Evolutionary conservation across 2,888 invertebrate species (phyloP).

Genomic region (Polia nebulosa): DNA sequence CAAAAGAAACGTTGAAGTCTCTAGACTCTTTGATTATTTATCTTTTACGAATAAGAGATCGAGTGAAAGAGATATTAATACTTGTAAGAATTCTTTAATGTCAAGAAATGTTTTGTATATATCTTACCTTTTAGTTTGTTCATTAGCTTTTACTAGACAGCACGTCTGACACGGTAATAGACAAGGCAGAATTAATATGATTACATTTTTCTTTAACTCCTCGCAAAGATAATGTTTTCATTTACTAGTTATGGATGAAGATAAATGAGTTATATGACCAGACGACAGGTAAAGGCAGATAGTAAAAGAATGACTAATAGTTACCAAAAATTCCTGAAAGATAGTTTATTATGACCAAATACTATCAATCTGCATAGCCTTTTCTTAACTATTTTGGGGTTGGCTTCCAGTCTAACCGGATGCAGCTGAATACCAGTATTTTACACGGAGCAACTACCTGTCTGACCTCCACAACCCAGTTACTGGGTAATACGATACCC

Average conservation of each 20-base stretch:
- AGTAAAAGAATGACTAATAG: not conserved
- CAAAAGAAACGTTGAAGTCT: conserved; percentile 24
- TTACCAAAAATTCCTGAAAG: too few species aligned
- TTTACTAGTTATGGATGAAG: not conserved
- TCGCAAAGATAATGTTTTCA: not conserved
- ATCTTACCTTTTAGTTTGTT: conserved; percentile 10
- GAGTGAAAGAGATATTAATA: conserved; percentile 9
- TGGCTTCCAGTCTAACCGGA: too few species aligned
- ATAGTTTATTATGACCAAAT: not conserved
- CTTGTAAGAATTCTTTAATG: conserved; percentile 5
- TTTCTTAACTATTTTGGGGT: too few species aligned
- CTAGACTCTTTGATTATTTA: conserved; percentile 20
- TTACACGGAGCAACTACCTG: too few species aligned
- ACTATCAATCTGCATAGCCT: too few species aligned
- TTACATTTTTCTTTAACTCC: not conserved
- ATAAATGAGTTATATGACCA: not conserved
- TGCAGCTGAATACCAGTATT: too few species aligned
- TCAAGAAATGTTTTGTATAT: conserved; percentile 9
- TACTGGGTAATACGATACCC: too few species aligned
- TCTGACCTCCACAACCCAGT: too few species aligned
- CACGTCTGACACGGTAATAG: not conserved
- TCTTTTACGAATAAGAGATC: conserved; percentile 35
- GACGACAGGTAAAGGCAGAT: not conserved
- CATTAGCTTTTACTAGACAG: conserved; percentile 11
- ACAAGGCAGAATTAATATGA: not conserved